Conservation (phyloP, 2,888 invertebrate genomes). For the Ethmia dodecea region DNA sequence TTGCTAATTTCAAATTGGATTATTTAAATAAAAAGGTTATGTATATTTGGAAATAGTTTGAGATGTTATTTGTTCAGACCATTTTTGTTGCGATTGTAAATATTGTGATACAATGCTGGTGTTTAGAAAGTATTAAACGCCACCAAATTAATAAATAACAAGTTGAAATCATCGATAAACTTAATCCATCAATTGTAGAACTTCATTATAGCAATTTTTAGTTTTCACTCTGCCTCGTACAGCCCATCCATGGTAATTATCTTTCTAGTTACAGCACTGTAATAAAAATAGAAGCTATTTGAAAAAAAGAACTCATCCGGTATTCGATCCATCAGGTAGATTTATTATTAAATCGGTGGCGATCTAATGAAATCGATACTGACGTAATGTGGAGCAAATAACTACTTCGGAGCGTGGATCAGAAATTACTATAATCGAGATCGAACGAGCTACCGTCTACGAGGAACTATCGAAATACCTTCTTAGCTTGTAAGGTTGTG, state of each 20-base stretch:
- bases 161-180: constrained; percentile 34
- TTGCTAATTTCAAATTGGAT: no score
- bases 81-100: no score
- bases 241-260: constrained; percentile 47
- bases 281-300: constrained; percentile 31
- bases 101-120: no score
- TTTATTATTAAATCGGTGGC: constrained; percentile 56
- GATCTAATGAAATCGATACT: constrained; percentile 69
- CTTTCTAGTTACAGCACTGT: constrained; percentile 44
- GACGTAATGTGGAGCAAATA: constrained; percentile 55
- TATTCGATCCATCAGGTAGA: constrained; percentile 37
- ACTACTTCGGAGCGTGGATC: constrained; percentile 34
- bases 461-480: constrained; percentile 20
- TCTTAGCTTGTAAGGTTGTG: background rate
- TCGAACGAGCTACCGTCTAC: constrained; percentile 40
- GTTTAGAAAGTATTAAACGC: no score
- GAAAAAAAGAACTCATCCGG: constrained; percentile 58
- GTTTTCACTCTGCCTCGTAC: constrained; percentile 24
- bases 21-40: no score
- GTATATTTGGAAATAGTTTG: no score
- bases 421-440: constrained; percentile 62
- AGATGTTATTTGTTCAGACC: no score
- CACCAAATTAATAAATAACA: no score
- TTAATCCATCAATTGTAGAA: constrained; percentile 35
- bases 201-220: constrained; percentile 32